These are phyloP conservation scores for Takifugu rubripes DNA, from an alignment of 2,797 vertebrate species.

Conservation along the genomic window DNA sequence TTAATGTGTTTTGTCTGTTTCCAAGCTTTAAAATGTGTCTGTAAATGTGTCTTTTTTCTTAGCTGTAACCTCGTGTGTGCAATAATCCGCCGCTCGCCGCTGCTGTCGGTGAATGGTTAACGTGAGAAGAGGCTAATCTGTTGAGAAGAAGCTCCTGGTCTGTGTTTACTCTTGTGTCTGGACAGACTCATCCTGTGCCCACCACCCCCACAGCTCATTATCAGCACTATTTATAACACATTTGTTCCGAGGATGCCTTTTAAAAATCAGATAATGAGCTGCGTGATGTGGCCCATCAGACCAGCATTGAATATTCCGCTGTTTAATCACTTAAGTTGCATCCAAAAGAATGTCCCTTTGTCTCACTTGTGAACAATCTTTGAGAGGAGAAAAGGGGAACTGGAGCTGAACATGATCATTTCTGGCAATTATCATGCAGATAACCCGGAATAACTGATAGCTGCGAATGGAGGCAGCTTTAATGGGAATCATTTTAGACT, in stretches of 20 bases:
- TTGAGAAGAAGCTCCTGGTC: conserved; percentile 53
- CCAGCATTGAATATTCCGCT: background rate
- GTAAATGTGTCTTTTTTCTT: conserved; percentile 6
- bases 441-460: too few relatives aligned
- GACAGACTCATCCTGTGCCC: conserved; percentile 39
- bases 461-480: too few relatives aligned
- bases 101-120: conserved; percentile 39
- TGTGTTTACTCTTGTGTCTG: conserved; percentile 61
- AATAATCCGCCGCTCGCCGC: conserved; percentile 23
- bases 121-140: conserved; percentile 55
- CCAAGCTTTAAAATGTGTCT: background rate
- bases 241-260: background rate
- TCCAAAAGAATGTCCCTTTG: too few relatives aligned
- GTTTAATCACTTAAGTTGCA: background rate
- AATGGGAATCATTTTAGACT: too few relatives aligned
- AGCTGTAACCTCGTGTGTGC: conserved; percentile 12
- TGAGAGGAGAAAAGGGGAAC: too few relatives aligned
- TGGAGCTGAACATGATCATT: too few relatives aligned
- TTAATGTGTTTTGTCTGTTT: too few relatives aligned
- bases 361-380: too few relatives aligned
- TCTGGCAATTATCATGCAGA: too few relatives aligned
- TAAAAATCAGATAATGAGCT: background rate
- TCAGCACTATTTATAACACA: background rate
- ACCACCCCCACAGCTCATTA: conserved; percentile 20
- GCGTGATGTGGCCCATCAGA: background rate